A percentile compares a stretch with the other conserved stretches of the same genome.
Conservation (phyloP, 2,888 invertebrate genomes). For the Orchestes rusci region DNA sequence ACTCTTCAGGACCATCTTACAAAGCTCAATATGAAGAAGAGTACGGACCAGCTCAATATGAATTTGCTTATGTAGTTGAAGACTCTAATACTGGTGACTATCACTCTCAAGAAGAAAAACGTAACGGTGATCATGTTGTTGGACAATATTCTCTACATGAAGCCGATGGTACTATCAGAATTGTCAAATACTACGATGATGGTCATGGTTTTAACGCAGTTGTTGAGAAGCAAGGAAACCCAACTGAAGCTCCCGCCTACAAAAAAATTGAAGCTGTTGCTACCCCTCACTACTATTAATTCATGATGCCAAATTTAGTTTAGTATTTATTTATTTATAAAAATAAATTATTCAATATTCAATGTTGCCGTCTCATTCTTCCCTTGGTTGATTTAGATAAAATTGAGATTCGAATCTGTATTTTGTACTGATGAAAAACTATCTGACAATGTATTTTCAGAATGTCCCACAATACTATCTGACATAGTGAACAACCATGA, state of each 20-base stretch:
- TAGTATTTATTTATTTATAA: too few species aligned
- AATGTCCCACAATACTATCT: too few species aligned
- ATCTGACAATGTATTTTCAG: too few species aligned
- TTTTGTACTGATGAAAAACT: too few species aligned
- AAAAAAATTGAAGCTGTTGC: slow-evolving; percentile 16
- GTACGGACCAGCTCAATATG: slow-evolving; percentile 49
- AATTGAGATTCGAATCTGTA: too few species aligned
- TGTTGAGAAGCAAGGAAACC: slow-evolving; percentile 27
- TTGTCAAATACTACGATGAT: slow-evolving; percentile 45
- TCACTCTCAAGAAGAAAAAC: slow-evolving; percentile 50
- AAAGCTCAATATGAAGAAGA: slow-evolving; percentile 19
- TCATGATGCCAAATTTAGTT: too few species aligned
- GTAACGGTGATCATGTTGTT: too few species aligned
- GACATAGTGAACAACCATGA: too few species aligned
- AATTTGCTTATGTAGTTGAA: slow-evolving; percentile 40
- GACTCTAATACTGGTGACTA: slow-evolving; percentile 49
- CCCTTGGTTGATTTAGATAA: too few species aligned
- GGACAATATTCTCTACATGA: too few species aligned
- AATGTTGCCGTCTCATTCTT: too few species aligned
- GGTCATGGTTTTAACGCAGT: slow-evolving; percentile 28
- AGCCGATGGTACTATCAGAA: slow-evolving; percentile 48
- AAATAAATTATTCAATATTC: too few species aligned
- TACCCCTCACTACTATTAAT: slow-evolving; percentile 12
- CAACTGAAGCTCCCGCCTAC: slow-evolving; percentile 14
- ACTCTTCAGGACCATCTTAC: slow-evolving; percentile 2